Percentiles rank a stretch among this genome's conserved stretches.
Evolutionary conservation across 1,140 invertebrate species (phyloP).

Genomic region (Bombus difficillimus): DNA sequence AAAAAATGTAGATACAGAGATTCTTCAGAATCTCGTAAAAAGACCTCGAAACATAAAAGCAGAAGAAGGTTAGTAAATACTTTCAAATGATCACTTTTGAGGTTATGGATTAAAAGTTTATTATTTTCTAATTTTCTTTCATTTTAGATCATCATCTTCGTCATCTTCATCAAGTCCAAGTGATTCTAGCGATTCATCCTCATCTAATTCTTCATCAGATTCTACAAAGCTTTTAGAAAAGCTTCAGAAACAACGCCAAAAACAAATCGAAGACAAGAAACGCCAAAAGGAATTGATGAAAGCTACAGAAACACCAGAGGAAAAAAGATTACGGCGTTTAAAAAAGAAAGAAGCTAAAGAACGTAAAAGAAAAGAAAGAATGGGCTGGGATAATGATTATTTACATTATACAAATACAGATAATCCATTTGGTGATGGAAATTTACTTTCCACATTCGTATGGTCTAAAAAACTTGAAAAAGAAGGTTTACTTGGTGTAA

Average conservation of each 20-base stretch:
- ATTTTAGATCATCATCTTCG: conserved; percentile 45
- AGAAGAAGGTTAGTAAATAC: conserved; percentile 58
- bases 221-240: conserved; percentile 88
- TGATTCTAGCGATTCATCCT: conserved; percentile 48
- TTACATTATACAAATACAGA: conserved; percentile 98
- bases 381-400: conserved; percentile 98
- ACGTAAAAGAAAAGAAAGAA: conserved; percentile 91
- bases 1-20: conserved; percentile 64
- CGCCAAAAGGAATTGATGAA: conserved; percentile 93
- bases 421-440: conserved; percentile 99
- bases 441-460: conserved; percentile 95
- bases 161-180: conserved; percentile 65
- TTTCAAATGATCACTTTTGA: not conserved
- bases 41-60: conserved; percentile 68
- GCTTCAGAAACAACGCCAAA: conserved; percentile 88
- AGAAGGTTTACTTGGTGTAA: conserved; percentile 93
- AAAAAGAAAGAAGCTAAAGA: conserved; percentile 97
- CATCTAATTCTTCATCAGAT: conserved; percentile 82
- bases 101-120: not conserved
- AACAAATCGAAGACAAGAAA: conserved; percentile 86
- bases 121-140: not conserved
- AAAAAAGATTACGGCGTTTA: conserved; percentile 93
- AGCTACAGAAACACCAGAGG: conserved; percentile 96
- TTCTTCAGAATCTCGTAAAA: conserved; percentile 54
- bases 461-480: conserved; percentile 99